phyloP scores from a whole-genome alignment of 2,113 vertebrate species.

The Aegotheles bennettii region DNA sequence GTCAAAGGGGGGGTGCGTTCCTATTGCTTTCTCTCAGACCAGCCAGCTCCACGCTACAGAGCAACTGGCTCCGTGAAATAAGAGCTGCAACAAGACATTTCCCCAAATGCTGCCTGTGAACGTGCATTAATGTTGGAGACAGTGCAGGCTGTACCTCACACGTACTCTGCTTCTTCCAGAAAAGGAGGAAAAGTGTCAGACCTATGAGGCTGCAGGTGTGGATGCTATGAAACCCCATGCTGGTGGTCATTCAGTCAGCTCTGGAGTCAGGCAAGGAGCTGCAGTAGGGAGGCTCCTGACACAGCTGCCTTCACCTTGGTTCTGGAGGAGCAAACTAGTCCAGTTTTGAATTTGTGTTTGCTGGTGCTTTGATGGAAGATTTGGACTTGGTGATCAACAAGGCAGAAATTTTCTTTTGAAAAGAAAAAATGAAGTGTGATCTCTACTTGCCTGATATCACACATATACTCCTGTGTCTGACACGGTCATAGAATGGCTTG shows the following conservation, averaged over 20 bases:
- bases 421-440: fast-evolving
- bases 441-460: background rate
- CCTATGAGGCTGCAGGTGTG: background rate
- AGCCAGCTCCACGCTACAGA: background rate
- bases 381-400: background rate
- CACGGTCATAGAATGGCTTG: background rate
- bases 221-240: background rate
- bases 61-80: background rate
- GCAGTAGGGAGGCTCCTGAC: background rate
- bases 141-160: background rate
- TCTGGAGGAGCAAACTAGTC: background rate
- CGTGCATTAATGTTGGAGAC: background rate
- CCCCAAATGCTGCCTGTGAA: background rate
- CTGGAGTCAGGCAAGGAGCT: background rate
- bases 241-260: background rate
- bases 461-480: background rate
- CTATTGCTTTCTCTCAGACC: background rate
- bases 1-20: background rate
- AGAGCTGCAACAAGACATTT: background rate
- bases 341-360: background rate
- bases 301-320: background rate
- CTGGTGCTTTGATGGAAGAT: background rate
- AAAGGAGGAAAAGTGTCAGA: background rate
- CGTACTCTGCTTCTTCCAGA: background rate
- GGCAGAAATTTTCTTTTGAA: background rate